phyloP scores from a whole-genome alignment of 2,797 vertebrate species.

The Clarias pachynema region DNA sequence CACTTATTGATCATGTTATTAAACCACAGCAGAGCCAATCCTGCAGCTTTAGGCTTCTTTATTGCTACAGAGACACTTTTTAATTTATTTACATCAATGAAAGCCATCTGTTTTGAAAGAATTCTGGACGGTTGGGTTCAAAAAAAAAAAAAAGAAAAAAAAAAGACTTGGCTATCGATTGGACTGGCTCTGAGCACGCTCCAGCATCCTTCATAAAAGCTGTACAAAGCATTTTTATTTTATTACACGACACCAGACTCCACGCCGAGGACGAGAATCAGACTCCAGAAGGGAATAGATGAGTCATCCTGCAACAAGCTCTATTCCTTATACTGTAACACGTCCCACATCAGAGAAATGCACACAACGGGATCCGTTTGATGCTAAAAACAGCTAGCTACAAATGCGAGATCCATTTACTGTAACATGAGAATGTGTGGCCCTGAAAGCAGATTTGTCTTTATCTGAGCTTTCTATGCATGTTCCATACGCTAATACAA shows the following conservation, averaged over 20 bases:
- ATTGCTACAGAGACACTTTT: background rate
- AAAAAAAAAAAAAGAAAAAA: constrained; percentile 1
- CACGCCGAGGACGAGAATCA: constrained; percentile 19
- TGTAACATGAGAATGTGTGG: too few relatives aligned
- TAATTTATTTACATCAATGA: constrained; percentile 21
- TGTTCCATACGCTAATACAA: background rate
- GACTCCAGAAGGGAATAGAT: constrained; percentile 43
- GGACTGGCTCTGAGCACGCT: background rate
- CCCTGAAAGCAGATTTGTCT: background rate
- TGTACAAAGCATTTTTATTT: constrained; percentile 29
- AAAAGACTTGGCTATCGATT: constrained; percentile 13
- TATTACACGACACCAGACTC: constrained; percentile 41
- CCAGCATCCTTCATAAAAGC: constrained; percentile 24
- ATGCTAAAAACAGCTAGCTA: too few relatives aligned
- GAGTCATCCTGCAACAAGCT: constrained; percentile 35
- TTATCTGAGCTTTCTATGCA: background rate
- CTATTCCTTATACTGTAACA: background rate
- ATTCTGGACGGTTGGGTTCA: background rate
- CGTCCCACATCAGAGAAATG: background rate
- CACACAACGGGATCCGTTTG: background rate
- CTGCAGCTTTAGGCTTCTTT: background rate
- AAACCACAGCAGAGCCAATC: background rate
- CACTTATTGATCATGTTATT: constrained; percentile 34
- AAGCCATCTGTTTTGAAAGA: constrained; percentile 30
- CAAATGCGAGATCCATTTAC: too few relatives aligned